Evolutionary conservation across 2,797 vertebrate species (phyloP).

Genomic region (Chromis chromis): DNA sequence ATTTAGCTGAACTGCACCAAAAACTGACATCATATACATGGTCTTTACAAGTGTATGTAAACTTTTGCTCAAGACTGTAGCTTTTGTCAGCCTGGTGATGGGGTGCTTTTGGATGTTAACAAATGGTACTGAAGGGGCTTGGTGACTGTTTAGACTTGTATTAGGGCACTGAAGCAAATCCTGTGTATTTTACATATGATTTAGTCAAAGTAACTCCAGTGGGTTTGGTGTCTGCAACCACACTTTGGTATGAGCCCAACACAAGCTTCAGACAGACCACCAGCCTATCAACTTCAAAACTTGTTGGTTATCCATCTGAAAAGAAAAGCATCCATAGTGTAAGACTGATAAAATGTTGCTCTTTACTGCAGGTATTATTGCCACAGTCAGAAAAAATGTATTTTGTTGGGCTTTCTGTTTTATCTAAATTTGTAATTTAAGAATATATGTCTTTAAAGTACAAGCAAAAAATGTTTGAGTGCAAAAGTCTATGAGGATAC

Average conservation of each 20-base stretch:
- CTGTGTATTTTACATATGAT: neutral
- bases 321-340: neutral
- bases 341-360: neutral
- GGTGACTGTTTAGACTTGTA: neutral
- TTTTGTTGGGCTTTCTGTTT: neutral
- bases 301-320: neutral
- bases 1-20: too few relatives aligned
- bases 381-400: neutral
- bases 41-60: too few relatives aligned
- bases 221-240: neutral
- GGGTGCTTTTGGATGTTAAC: slow-evolving; percentile 1
- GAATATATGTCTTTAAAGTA: neutral
- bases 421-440: neutral
- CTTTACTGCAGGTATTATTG: neutral
- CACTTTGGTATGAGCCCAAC: neutral
- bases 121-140: slow-evolving; percentile 2
- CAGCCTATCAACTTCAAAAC: neutral
- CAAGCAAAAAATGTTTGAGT: neutral
- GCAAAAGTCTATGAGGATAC: neutral
- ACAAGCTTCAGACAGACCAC: neutral
- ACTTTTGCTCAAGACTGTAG: too few relatives aligned
- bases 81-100: neutral
- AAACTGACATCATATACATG: too few relatives aligned
- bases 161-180: neutral
- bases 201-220: neutral